phyloP scores from a whole-genome alignment of 2,888 invertebrate genomes.

The Lochmaea capreae region DNA sequence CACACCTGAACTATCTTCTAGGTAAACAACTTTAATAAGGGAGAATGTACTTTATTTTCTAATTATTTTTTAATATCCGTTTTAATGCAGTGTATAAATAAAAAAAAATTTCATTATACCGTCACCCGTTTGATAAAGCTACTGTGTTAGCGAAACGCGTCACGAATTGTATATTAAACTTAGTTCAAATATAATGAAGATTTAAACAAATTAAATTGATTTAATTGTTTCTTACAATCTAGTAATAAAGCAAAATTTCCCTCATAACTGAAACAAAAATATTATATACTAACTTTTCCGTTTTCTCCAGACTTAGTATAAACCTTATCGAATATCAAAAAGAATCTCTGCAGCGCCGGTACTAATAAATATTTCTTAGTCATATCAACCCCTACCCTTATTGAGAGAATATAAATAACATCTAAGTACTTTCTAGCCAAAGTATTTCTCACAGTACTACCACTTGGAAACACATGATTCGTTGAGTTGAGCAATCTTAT shows the following conservation, averaged over 20 bases:
- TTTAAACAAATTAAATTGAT: too few relatives aligned
- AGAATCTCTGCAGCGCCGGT: conserved; percentile 79
- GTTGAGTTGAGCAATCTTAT: conserved; percentile 84
- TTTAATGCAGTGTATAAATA: too few relatives aligned
- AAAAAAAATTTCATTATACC: too few relatives aligned
- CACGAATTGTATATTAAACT: too few relatives aligned
- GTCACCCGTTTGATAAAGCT: too few relatives aligned
- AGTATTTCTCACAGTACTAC: conserved; percentile 78
- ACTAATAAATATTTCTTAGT: conserved; percentile 79
- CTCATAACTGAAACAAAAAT: neutral
- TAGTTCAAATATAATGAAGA: too few relatives aligned
- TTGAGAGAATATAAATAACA: conserved; percentile 82
- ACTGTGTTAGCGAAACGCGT: too few relatives aligned
- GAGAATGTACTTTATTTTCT: too few relatives aligned
- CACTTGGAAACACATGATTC: conserved; percentile 84
- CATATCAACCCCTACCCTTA: conserved; percentile 82
- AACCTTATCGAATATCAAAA: conserved; percentile 84
- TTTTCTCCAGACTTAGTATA: conserved; percentile 63
- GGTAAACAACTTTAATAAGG: too few relatives aligned
- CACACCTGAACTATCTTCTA: too few relatives aligned
- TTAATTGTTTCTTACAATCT: neutral
- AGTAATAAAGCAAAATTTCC: neutral
- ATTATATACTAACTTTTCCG: conserved; percentile 35
- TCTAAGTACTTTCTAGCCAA: conserved; percentile 86
- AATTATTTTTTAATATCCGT: too few relatives aligned